phyloP scores from a whole-genome alignment of 2,113 vertebrate species.

The Paedocypris sp. region DNA sequence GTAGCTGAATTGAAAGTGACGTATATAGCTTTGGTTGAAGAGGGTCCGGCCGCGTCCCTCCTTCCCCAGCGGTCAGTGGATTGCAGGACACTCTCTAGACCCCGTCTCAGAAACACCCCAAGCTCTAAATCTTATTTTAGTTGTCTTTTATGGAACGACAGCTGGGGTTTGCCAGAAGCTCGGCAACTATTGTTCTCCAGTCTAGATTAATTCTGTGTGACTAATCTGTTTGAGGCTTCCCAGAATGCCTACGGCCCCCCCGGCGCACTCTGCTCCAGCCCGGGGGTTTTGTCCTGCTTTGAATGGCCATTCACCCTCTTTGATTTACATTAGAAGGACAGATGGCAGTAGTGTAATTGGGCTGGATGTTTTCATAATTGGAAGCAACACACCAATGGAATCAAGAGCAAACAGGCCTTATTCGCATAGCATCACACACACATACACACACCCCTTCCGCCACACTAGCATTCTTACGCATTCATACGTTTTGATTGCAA shows the following conservation, averaged over 20 bases:
- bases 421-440: slow-evolving; percentile 30
- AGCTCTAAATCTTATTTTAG: slow-evolving; percentile 92
- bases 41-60: slow-evolving; percentile 40
- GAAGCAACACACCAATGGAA: slow-evolving; percentile 40
- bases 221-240: slow-evolving; percentile 94
- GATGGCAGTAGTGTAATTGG: slow-evolving; percentile 74
- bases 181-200: slow-evolving; percentile 79
- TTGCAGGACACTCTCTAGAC: slow-evolving; percentile 61
- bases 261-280: slow-evolving; percentile 33
- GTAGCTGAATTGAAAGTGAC: slow-evolving; percentile 26
- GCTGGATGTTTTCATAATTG: slow-evolving; percentile 51
- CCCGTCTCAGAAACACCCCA: slow-evolving; percentile 69
- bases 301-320: slow-evolving; percentile 51
- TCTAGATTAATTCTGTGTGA: slow-evolving; percentile 95
- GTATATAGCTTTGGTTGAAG: slow-evolving; percentile 49
- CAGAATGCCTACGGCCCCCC: slow-evolving; percentile 71
- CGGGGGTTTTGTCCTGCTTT: slow-evolving; percentile 61
- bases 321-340: slow-evolving; percentile 63
- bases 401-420: slow-evolving; percentile 18
- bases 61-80: slow-evolving; percentile 50
- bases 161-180: slow-evolving; percentile 92
- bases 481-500: too few relatives aligned
- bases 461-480: too few relatives aligned
- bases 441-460: background rate
- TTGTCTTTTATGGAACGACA: slow-evolving; percentile 91